A percentile compares a stretch with the other conserved stretches of the same genome.
Evolutionary conservation across 2,888 invertebrate genomes (phyloP).

Genomic region (Agrilus biguttatus): DNA sequence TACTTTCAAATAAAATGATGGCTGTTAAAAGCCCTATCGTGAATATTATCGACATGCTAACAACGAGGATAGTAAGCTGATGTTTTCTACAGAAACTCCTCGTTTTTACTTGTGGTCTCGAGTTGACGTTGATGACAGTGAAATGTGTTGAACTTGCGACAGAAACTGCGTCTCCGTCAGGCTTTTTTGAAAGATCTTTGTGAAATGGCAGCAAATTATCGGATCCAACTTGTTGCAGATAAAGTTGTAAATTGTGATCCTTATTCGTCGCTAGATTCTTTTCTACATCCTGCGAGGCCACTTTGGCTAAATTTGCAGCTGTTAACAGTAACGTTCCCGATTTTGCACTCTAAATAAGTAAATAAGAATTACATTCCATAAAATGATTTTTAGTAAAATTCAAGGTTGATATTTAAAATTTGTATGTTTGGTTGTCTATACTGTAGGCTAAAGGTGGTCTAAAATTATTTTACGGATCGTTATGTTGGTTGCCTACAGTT

Average conservation of each 20-base stretch:
- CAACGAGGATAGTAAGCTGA: conserved; percentile 67
- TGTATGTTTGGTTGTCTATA: too few species aligned
- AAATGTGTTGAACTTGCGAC: conserved; percentile 78
- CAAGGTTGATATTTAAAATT: too few species aligned
- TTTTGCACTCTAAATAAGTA: conserved; percentile 53
- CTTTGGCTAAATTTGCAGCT: conserved; percentile 52
- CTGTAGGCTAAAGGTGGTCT: too few species aligned
- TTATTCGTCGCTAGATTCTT: conserved; percentile 15
- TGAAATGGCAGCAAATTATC: conserved; percentile 24
- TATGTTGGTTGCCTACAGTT: too few species aligned
- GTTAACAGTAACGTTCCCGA: conserved; percentile 68
- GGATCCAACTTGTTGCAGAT: conserved; percentile 17
- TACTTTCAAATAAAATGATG: conserved; percentile 73
- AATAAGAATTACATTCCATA: conserved; percentile 1
- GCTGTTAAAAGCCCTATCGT: conserved; percentile 67
- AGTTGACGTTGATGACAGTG: conserved; percentile 63
- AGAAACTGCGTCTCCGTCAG: conserved; percentile 51
- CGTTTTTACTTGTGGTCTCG: conserved; percentile 35
- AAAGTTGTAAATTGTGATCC: conserved; percentile 25
- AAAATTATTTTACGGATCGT: too few species aligned
- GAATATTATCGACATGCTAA: conserved; percentile 70
- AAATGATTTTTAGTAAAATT: too few species aligned
- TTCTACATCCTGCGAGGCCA: conserved; percentile 17
- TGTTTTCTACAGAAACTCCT: conserved; percentile 62
- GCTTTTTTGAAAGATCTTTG: conserved; percentile 27